Evolutionary conservation across 1,140 invertebrate genomes (phyloP), one percentile per base, ranked within the genome.

Genomic region (Phymorhynchus buccinoides): DNA sequence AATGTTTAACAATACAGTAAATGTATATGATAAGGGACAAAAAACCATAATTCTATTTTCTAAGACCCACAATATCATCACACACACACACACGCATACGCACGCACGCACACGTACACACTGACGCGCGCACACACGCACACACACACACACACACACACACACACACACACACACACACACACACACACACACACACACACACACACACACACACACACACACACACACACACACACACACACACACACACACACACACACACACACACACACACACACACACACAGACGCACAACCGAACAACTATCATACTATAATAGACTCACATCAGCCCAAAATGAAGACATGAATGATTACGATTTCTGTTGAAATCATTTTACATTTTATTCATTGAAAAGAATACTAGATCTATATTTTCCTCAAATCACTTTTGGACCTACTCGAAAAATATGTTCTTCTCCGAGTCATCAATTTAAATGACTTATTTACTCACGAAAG

Each of bases 181-280:
- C 62, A 66, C n/a, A 2, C 68, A 71, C 30, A 18, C 4, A 22
- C 30, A 7, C 18, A 0, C 68, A 14, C 68, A 37, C 30, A 7
- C 66, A 22, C 42, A 66, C 37, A 30, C 14, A 18, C 44, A 48
- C 66, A 44, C 48, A 41, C 14, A 41, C 32, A 73, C 80, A 44
- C 27, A 80, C 44, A 32, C 39, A 68, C 37, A n/a, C 32, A 14
- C 41, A n/a, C 32, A 68, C 32, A 80, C 32, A 41, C 39, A 52
- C 44, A 44, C 16, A 39, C 22, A 56, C 37, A 66, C 62, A 35
- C 68, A 80, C 30, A 42, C 7, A 30, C 62, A 52, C 79, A 68
- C 32, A 32, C 30, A 73, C 56, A 66, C 48, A 22, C 44, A 52
- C 77, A 56, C n/a, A 85, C 39, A 68, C 14, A 83, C 27, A 39